These are phyloP conservation scores for Leptinotarsa peninsularis DNA, from an alignment of 2,888 invertebrate species.

Conservation along the genomic window DNA sequence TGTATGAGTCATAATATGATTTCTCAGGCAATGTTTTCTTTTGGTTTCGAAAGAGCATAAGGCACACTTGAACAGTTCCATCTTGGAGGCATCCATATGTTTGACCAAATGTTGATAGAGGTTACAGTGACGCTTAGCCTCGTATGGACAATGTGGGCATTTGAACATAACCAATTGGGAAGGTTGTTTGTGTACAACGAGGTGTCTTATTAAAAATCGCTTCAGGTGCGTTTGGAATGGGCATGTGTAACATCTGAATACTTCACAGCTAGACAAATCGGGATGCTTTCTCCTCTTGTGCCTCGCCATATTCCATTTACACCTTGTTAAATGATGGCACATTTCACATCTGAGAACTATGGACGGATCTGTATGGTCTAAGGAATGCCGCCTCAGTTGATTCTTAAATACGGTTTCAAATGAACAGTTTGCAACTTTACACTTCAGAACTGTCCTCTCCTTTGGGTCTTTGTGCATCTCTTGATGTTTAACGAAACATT, in stretches of 20 bases:
- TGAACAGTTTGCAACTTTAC: not conserved
- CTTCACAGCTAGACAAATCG: not conserved
- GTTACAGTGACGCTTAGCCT: not conserved
- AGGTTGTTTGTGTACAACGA: not conserved
- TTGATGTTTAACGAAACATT: not conserved
- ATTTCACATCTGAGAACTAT: not conserved
- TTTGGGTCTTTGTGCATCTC: not conserved
- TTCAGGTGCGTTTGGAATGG: not conserved
- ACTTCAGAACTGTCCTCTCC: not conserved
- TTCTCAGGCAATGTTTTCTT: conserved; percentile 3
- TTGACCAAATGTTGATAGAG: conserved; percentile 1
- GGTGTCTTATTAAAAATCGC: not conserved
- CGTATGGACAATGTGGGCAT: not conserved
- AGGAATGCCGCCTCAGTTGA: not conserved
- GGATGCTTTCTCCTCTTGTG: not conserved
- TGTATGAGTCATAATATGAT: not conserved
- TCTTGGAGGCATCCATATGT: conserved; percentile 5
- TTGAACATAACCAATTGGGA: conserved; percentile 6
- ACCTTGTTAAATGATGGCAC: not conserved
- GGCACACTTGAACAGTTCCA: conserved; percentile 18
- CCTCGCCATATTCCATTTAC: not conserved
- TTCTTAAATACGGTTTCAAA: not conserved
- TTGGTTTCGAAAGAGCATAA: conserved; percentile 8
- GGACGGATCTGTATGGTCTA: not conserved
- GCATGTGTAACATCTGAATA: conserved; percentile 12